phyloP scores from a whole-genome alignment of 2,113 vertebrate species.

The Rhinoderma darwinii region DNA sequence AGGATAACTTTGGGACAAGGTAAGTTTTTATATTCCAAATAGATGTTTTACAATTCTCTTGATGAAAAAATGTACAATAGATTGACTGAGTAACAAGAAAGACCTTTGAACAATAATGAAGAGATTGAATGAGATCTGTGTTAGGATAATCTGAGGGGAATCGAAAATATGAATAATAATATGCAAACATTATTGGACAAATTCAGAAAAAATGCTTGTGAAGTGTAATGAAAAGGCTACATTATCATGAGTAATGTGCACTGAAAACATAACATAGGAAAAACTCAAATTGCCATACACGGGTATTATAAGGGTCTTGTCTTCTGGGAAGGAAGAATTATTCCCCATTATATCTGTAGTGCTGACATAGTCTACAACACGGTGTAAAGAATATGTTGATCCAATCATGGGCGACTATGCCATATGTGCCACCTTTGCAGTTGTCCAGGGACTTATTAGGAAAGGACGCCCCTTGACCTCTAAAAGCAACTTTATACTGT shows the following conservation, averaged over 20 bases:
- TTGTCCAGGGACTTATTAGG: too few species aligned
- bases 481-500: too few species aligned
- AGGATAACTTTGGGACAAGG: conserved; percentile 40
- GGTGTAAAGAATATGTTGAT: too few species aligned
- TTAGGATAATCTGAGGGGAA: conserved; percentile 46
- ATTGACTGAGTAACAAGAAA: conserved; percentile 54
- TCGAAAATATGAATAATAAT: conserved; percentile 50
- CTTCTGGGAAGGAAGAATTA: background rate
- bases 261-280: background rate
- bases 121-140: conserved; percentile 43
- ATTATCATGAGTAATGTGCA: conserved; percentile 47
- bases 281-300: background rate
- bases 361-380: too few species aligned
- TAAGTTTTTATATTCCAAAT: conserved; percentile 52
- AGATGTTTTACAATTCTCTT: conserved; percentile 55
- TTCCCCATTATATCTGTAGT: background rate
- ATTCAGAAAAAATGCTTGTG: conserved; percentile 45
- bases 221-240: conserved; percentile 50
- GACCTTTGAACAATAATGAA: conserved; percentile 52
- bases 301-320: background rate
- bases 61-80: conserved; percentile 45
- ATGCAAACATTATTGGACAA: conserved; percentile 54
- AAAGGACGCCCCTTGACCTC: too few species aligned
- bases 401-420: too few species aligned
- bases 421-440: too few species aligned